phyloP scores from a whole-genome alignment of 2,797 vertebrate species.

The Acanthurus lineatus region DNA sequence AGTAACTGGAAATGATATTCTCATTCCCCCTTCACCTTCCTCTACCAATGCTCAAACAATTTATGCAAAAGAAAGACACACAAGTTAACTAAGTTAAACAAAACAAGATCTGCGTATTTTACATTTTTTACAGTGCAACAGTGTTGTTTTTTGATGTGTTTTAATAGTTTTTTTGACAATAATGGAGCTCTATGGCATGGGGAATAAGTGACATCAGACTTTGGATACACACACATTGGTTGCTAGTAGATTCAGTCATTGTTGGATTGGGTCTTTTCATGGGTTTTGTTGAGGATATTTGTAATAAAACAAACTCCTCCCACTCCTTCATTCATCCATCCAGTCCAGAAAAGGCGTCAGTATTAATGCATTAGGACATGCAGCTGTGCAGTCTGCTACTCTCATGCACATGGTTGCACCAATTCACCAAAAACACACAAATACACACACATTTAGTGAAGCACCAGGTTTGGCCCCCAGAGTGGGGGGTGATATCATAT shows the following conservation, averaged over 20 bases:
- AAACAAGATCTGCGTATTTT: too few species aligned
- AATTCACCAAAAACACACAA: slow-evolving; percentile 26
- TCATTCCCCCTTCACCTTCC: too few species aligned
- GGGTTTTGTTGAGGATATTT: too few species aligned
- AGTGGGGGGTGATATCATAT: slow-evolving; percentile 76
- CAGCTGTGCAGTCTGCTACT: slow-evolving; percentile 69
- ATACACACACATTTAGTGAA: slow-evolving; percentile 44
- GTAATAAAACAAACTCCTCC: too few species aligned
- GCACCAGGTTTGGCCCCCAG: slow-evolving; percentile 78
- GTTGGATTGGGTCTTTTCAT: too few species aligned
- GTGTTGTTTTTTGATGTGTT: not conserved
- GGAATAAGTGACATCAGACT: not conserved
- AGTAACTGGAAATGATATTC: too few species aligned
- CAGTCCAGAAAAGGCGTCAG: slow-evolving; percentile 65
- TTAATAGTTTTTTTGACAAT: not conserved
- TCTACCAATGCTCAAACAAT: too few species aligned
- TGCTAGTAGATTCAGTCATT: not conserved
- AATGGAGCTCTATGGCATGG: not conserved
- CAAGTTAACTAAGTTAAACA: too few species aligned
- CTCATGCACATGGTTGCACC: slow-evolving; percentile 41
- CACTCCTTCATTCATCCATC: slow-evolving; percentile 25
- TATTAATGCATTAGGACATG: slow-evolving; percentile 70
- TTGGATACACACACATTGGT: not conserved
- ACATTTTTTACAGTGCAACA: not conserved
- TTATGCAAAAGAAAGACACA: too few species aligned